Evolutionary conservation across 2,888 invertebrate species (phyloP).

Genomic region (Drosophila merina): DNA sequence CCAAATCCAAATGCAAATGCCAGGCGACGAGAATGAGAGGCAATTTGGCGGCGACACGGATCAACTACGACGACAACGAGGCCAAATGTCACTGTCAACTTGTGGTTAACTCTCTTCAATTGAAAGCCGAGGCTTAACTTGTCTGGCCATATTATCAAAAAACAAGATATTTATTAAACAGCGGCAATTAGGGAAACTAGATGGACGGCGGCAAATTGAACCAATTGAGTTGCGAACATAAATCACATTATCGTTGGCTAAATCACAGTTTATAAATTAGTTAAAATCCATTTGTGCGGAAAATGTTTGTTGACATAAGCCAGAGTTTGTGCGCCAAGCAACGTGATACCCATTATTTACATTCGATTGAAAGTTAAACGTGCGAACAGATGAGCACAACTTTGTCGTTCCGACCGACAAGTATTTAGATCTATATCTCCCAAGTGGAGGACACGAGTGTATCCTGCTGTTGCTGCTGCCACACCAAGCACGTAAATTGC

Average conservation of each 20-base stretch:
- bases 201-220: conserved; percentile 32
- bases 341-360: conserved; percentile 73
- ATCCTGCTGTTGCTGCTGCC: conserved; percentile 27
- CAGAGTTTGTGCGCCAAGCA: conserved; percentile 30
- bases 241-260: conserved; percentile 18
- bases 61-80: conserved; percentile 5
- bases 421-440: conserved; percentile 35
- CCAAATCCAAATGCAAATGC: conserved; percentile 28
- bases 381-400: conserved; percentile 68
- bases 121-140: conserved; percentile 19
- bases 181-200: conserved; percentile 35
- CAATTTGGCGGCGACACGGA: conserved; percentile 31
- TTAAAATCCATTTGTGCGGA: conserved; percentile 61
- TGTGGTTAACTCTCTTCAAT: conserved; percentile 28
- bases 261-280: conserved; percentile 53
- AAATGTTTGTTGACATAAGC: conserved; percentile 44
- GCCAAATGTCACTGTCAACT: conserved; percentile 40
- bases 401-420: conserved; percentile 54
- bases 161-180: neutral
- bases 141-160: conserved; percentile 1
- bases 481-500: conserved; percentile 65
- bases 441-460: conserved; percentile 2
- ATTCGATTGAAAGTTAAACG: conserved; percentile 80
- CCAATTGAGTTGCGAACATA: conserved; percentile 34
- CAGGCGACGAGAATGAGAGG: conserved; percentile 16